Conservation (phyloP, 1,140 invertebrate genomes). For the Notospermus geniculatus region DNA sequence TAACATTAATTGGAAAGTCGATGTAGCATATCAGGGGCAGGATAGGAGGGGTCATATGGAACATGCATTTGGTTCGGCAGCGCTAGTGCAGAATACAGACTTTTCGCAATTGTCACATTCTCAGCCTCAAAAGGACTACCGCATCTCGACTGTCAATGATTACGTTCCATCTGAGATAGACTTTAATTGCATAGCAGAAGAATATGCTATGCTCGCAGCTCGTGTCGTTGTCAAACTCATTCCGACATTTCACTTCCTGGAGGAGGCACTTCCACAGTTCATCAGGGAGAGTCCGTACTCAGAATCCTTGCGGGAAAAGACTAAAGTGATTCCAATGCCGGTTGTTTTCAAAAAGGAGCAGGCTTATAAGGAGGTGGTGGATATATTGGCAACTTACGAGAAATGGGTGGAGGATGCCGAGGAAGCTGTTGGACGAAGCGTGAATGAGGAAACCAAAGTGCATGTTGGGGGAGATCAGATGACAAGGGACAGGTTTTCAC, state of each 20-base stretch:
- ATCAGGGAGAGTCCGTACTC: neutral
- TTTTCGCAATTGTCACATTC: no score
- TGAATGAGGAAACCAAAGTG: neutral
- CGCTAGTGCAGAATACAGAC: no score
- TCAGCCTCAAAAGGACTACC: no score
- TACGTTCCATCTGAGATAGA: no score
- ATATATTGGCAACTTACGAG: conserved; percentile 13
- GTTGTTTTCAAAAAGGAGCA: conserved; percentile 20
- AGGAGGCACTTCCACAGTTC: no score
- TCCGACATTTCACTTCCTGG: no score
- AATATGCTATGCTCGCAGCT: no score
- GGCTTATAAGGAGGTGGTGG: conserved; percentile 21
- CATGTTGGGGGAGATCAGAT: no score
- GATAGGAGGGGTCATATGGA: conserved; percentile 13
- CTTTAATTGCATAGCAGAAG: no score
- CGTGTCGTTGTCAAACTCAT: no score
- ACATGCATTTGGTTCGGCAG: conserved; percentile 22
- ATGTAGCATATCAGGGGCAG: conserved; percentile 11
- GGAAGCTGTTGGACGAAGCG: no score
- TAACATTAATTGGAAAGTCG: conserved; percentile 20
- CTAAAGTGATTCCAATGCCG: conserved; percentile 18
- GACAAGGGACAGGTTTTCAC: neutral
- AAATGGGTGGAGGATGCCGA: neutral
- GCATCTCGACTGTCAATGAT: no score
- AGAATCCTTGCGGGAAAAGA: conserved; percentile 1